Evolutionary conservation across 2,113 vertebrate species (phyloP), one percentile per base, ranked within the genome.

Genomic region (Vanacampus margaritifer): DNA sequence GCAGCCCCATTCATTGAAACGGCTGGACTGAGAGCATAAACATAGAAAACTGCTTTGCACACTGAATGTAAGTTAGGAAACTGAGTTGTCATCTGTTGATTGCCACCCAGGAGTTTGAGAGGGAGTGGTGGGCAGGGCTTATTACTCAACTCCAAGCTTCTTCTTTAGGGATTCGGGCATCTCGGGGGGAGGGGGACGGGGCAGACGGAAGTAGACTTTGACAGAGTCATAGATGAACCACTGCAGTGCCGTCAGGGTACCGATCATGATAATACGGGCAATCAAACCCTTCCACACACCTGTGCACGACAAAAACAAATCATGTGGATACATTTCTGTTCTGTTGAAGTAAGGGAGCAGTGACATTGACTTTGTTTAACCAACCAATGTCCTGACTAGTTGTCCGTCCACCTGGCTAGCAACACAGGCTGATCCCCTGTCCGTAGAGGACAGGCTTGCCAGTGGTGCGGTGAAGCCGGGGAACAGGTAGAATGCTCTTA

Each of bases 151-250:
- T 68, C 95, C 96, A 13, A 99, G 94, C 91, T 99, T 98, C 93
- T 95, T 98, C 93, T 99, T 99, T 89, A 99, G 90, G 71, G 97
- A 98, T 84, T 96, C 97, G 4, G 97, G 97, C 97, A 99, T 99
- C 92, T 98, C 97, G 0, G 97, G 97, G 64, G 97, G 96, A 93
- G 96, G 97, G 45, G 97, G 97, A 43, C 96, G 95, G 81, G 97
- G 96, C 80, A 99, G 94, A 78, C 95, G 94, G 92, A 98, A 99
- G 91, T 97, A 99, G 59, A 99, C 96, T 93, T 99, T 98, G 73
- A 99, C 97, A 0, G 97, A 99, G 87, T 99, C 97, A 2, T 99
- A 99, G 92, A 99, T 99, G 92, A 99, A 99, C 97, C 97, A 99
- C 92, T 99, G 97, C 72, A 99, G 91, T 58, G 97, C 97, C 21